Percentiles rank a stretch among this genome's conserved stretches.
These are phyloP conservation scores for Falco peregrinus DNA, from an alignment of 2,797 vertebrate genomes.

Conservation along the genomic window DNA sequence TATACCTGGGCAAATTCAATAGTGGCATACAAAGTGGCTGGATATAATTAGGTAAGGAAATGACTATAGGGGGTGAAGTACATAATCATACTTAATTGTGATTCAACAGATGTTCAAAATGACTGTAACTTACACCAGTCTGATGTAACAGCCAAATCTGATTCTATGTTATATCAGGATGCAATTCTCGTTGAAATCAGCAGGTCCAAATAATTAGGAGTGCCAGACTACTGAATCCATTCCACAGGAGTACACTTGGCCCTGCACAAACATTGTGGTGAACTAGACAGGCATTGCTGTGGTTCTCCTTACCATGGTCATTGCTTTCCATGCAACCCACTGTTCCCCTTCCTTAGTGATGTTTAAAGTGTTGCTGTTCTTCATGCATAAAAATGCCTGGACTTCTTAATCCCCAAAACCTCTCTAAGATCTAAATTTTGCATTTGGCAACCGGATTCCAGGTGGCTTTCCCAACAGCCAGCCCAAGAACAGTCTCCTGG, in stretches of 20 bases:
- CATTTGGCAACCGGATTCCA: background rate
- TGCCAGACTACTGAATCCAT: background rate
- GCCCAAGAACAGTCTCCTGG: background rate
- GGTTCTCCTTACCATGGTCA: background rate
- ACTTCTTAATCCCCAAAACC: background rate
- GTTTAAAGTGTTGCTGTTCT: background rate
- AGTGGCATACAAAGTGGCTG: background rate
- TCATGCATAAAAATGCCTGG: background rate
- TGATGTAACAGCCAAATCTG: conserved; percentile 5
- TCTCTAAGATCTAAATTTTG: background rate
- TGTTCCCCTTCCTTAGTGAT: background rate
- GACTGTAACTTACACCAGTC: conserved; percentile 45
- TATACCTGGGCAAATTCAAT: conserved; percentile 43
- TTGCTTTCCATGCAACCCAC: background rate
- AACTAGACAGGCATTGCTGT: background rate
- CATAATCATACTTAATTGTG: conserved; percentile 55
- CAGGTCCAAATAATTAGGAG: background rate
- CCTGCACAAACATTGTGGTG: background rate
- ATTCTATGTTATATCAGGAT: conserved; percentile 3
- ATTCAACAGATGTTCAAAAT: conserved; percentile 61
- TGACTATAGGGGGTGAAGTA: conserved; percentile 12
- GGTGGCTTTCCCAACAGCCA: background rate
- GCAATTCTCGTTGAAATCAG: background rate
- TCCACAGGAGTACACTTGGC: background rate
- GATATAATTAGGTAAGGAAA: conserved; percentile 54